Evolutionary conservation across 2,113 vertebrate species (phyloP), one percentile per base, ranked within the genome.

Genomic region (Alectura lathami): DNA sequence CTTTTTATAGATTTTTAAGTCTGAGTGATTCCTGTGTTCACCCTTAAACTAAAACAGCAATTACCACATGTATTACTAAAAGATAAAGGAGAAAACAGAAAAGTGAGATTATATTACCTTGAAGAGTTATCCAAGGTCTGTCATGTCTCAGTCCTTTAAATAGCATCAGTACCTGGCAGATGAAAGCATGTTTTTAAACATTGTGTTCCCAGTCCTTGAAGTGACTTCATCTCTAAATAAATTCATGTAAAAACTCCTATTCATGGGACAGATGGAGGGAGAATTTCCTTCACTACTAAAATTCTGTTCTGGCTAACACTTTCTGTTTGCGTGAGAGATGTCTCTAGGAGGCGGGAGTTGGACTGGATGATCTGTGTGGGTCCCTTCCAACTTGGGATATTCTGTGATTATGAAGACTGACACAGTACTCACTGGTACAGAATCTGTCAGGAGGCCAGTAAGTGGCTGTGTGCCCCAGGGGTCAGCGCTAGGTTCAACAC

Each of bases 171-270:
- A 89, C 79, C 64, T 74, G 36, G 47, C 68, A 88, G 68, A 74
- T 51, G 22, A 94, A 89, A 96, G 70, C 26, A 13, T 95, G 72
- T 88, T 95, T 95, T 95, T 86, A 86, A 91, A 91, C 68, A 36
- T 51, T 29, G 32, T 88, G 72, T 95, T 89, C 86, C 68, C 80
- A 86, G 83, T 74, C 38, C 20, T 54, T 93, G 54, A 73, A 91
- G 50, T 89, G 5, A 84, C 54, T 63, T 92, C 4, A 85, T 89
- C 42, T 86, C 82, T 67, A 66, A 85, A 69, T 11, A 86, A n/a
- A 60, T 23, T 62, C 8, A 24, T 34, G 12, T 80, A 48, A 66
- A 48, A 59, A 29, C 22, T 78, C 80, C 13, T 63, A 42, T 74
- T 91, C 17, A 20, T 20, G 86, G 57, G 50, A 42, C 8, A 5